Percentiles rank a stretch among this genome's conserved stretches.
phyloP scores from a whole-genome alignment of 2,888 invertebrate species.

The Ennomos erosarius region DNA sequence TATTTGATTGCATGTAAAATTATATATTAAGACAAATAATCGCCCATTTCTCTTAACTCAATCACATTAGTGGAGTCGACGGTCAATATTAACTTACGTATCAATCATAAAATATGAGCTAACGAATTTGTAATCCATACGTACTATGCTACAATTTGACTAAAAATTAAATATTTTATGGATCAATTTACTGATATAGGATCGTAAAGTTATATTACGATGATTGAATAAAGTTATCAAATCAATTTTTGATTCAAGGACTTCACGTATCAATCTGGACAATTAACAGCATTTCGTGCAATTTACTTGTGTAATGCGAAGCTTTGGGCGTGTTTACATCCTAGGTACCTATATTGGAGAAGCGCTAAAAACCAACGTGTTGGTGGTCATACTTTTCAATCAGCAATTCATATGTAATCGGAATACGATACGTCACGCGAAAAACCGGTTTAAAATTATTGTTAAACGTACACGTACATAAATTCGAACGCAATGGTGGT shows the following conservation, averaged over 20 bases:
- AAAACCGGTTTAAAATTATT: slow-evolving; percentile 49
- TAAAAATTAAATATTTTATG: slow-evolving; percentile 23
- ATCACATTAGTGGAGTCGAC: background rate
- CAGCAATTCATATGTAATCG: slow-evolving; percentile 49
- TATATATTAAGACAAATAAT: slow-evolving; percentile 13
- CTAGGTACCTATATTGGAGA: too few species aligned
- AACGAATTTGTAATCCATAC: slow-evolving; percentile 5
- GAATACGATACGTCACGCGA: slow-evolving; percentile 56
- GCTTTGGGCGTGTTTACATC: background rate
- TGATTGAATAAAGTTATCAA: slow-evolving; percentile 30
- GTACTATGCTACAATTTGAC: slow-evolving; percentile 16
- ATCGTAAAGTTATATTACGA: slow-evolving; percentile 24
- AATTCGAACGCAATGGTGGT: slow-evolving; percentile 56
- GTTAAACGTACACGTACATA: slow-evolving; percentile 52
- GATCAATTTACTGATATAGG: slow-evolving; percentile 20
- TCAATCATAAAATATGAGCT: slow-evolving; percentile 1
- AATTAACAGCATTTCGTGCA: slow-evolving; percentile 14
- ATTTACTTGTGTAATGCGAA: slow-evolving; percentile 2
- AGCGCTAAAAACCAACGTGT: slow-evolving; percentile 13
- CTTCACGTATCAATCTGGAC: slow-evolving; percentile 12
- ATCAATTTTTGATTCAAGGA: slow-evolving; percentile 33
- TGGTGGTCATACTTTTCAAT: slow-evolving; percentile 46
- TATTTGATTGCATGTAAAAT: background rate
- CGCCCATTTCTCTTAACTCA: slow-evolving; percentile 8
- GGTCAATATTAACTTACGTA: slow-evolving; percentile 1